Conservation (phyloP, 2,113 vertebrate genomes). For the Vanacampus margaritifer region DNA sequence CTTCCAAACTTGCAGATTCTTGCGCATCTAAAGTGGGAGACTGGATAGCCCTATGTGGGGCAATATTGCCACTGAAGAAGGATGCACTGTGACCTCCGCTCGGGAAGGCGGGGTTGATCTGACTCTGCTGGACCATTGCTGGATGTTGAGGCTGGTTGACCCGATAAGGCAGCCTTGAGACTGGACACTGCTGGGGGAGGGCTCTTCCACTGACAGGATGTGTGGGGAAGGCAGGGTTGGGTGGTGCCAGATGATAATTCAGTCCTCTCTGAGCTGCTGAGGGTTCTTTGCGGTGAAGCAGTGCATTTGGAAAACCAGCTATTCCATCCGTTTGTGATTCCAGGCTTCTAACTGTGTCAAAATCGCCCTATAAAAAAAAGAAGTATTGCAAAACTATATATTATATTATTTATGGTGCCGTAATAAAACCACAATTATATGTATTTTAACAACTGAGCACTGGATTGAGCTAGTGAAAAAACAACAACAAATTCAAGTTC, state of each 20-base stretch:
- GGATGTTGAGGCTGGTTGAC: conserved; percentile 76
- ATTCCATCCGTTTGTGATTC: conserved; percentile 78
- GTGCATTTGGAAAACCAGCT: conserved; percentile 76
- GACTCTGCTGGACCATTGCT: conserved; percentile 69
- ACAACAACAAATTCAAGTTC: no score
- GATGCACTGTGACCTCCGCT: conserved; percentile 75
- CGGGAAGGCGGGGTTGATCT: conserved; percentile 81
- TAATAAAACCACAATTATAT: no score
- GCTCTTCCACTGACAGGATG: conserved; percentile 76
- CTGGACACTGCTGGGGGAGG: conserved; percentile 79
- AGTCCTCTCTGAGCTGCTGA: conserved; percentile 82
- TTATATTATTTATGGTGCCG: no score
- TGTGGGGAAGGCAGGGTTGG: conserved; percentile 77
- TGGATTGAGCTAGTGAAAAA: no score
- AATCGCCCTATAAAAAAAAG: conserved; percentile 76
- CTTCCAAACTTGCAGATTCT: conserved; percentile 80
- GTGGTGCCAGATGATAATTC: conserved; percentile 85
- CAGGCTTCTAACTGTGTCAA: conserved; percentile 83
- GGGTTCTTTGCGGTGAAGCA: conserved; percentile 91
- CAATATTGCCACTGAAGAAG: conserved; percentile 80
- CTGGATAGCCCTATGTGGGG: conserved; percentile 80
- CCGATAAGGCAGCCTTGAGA: conserved; percentile 84
- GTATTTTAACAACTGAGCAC: no score
- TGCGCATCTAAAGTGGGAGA: conserved; percentile 82
- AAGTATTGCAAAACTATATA: not conserved